Base-by-base conservation (phyloP, 2,888 invertebrate genomes). In the Sarcophaga carnaria region DNA sequence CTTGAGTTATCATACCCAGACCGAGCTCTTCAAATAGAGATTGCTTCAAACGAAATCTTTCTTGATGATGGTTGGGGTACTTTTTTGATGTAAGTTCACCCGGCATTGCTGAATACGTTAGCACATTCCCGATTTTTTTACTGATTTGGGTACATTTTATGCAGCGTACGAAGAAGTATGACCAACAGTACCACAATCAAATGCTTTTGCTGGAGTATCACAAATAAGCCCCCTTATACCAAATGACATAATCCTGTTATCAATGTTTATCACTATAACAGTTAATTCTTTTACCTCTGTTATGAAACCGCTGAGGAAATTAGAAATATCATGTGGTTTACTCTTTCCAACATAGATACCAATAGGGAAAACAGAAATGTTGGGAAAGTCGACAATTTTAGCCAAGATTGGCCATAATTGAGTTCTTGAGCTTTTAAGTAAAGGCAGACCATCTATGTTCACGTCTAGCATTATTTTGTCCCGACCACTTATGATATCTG, bases 291-390 rank as follows among this genome's bases (percentile, higher is more conserved):
- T 60, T 22, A 76, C 45, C 64, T 78, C 78, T 22, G 49, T 60
- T 14, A 69, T 20, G 45, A 79, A 79, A 67, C 63, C 70, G 66
- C 47, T 59, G 54, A 62, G 60, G 22, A 70, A 79, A 69, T 54
- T 67, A 70, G 45, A 6, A 12, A 49, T 11, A 12, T 0, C 49
- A 49, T 49, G 11, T 49, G 71, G 70, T 71, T 80, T 80, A 71
- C 69, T 80, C 25, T 71, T 71, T 69, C 80, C 72, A 63, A 80
- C 69, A 20, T 80, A 78, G 67, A n/a, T n/a, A n/a, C n/a, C n/a
- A n/a, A n/a, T n/a, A n/a, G n/a, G n/a, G n/a, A n/a, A n/a, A n/a
- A n/a, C n/a, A n/a, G n/a, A n/a, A n/a, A n/a, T n/a, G n/a, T n/a
- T n/a, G n/a, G n/a, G n/a, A n/a, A n/a, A n/a, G n/a, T n/a, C n/a